Evolutionary conservation across 1,140 invertebrate species (phyloP), one percentile per base, ranked within the genome.

Genomic region (Charaxes varanes): DNA sequence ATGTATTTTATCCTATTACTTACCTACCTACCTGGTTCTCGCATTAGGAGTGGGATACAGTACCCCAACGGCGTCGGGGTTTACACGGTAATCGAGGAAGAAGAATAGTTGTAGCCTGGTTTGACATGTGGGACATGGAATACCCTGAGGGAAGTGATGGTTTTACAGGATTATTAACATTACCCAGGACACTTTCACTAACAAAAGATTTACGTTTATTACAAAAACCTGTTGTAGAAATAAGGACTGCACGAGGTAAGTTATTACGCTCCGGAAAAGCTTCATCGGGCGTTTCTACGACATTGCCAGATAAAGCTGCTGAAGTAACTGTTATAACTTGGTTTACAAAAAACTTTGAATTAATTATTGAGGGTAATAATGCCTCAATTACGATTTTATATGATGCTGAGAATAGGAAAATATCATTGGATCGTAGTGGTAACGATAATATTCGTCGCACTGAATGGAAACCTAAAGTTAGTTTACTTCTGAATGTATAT

Each of bases 81-180:
- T n/a, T n/a, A n/a, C n/a, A n/a, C n/a, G n/a, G n/a, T n/a, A n/a
- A n/a, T n/a, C n/a, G n/a, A 15, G 13, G 13, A 28, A 28, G 27
- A 6, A 14, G 27, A 28, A 15, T 28, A 15, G 27, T 28, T 15
- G 2, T 28, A 7, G 27, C 12, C 7, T 85, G 82, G 82, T 32
- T 70, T 16, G 67, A 71, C 47, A 82, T 82, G 72, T 84, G 82
- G 79, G 68, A 78, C 4, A 37, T 53, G 4, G 38, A 45, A 6
- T 81, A 81, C 37, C 69, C 76, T 6, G 73, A 82, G 55, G 41
- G 44, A 3, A 4, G 38, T 3, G 54, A 73, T 38, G 78, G 78
- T 6, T 85, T 62, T 46, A 61, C 53, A 7, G 80, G 80, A 4
- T 52, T 61, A 38, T 62, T 79, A 50, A 72, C 77, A 13, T 47